These are phyloP conservation scores for Centropristis striata DNA, from an alignment of 2,113 vertebrate species.

Conservation along the genomic window DNA sequence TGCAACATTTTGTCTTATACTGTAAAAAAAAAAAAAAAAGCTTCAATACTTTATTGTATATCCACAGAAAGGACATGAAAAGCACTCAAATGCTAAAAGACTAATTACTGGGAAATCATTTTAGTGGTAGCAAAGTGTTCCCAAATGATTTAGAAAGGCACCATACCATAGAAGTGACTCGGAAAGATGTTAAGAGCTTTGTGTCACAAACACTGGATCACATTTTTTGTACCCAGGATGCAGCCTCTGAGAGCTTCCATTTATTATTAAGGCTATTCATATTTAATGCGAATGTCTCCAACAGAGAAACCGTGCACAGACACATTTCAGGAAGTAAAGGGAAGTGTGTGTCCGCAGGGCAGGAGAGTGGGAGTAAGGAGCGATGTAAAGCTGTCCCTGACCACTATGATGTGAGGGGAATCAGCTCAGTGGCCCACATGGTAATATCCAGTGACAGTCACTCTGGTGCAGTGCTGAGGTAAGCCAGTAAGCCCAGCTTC, in stretches of 20 bases:
- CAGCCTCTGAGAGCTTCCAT: conserved; percentile 61
- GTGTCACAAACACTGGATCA: conserved; percentile 55
- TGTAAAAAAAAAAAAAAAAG: conserved; percentile 27
- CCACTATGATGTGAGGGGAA: conserved; percentile 49
- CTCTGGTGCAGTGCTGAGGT: conserved; percentile 78
- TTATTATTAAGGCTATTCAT: conserved; percentile 80
- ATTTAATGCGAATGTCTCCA: conserved; percentile 79
- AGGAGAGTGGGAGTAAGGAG: conserved; percentile 46
- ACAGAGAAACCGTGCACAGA: conserved; percentile 60
- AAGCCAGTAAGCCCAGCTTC: conserved; percentile 65
- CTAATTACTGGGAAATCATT: background rate
- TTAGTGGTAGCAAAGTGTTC: conserved; percentile 10
- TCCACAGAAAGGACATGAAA: conserved; percentile 19
- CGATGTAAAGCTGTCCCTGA: conserved; percentile 45
- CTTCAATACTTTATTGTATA: conserved; percentile 7
- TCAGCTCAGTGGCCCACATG: conserved; percentile 64
- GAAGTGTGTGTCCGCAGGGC: conserved; percentile 51
- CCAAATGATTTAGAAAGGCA: conserved; percentile 27
- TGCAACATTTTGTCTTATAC: conserved; percentile 30
- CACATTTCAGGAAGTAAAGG: conserved; percentile 62
- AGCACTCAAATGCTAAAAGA: conserved; percentile 22
- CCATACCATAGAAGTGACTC: background rate
- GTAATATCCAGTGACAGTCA: conserved; percentile 81
- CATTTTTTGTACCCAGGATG: conserved; percentile 31
- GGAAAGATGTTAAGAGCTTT: conserved; percentile 24